Conservation (phyloP, 2,113 vertebrate genomes). For the Labrus mixtus region DNA sequence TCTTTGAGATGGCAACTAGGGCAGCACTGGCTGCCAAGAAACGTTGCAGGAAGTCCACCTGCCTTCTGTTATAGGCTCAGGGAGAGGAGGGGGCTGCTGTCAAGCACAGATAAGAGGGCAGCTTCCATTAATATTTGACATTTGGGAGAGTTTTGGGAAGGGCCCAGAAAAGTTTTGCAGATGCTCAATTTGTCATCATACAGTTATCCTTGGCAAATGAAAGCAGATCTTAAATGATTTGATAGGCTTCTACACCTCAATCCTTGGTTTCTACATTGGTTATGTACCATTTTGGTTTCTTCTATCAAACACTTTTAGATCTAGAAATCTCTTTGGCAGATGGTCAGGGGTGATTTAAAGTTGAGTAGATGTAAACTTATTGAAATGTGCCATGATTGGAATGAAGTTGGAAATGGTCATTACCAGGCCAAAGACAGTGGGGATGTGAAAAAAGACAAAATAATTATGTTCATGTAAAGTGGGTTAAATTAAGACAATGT, state of each 20-base stretch:
- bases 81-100: constrained; percentile 43
- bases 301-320: constrained; percentile 53
- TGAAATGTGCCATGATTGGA: constrained; percentile 68
- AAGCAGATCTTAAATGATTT: constrained; percentile 50
- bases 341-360: constrained; percentile 41
- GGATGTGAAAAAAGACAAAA: constrained; percentile 17
- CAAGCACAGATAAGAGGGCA: constrained; percentile 58
- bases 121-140: constrained; percentile 54
- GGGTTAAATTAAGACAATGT: constrained; percentile 57
- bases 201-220: constrained; percentile 47
- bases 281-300: constrained; percentile 55
- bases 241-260: constrained; percentile 45
- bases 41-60: constrained; percentile 76
- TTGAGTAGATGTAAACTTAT: constrained; percentile 47
- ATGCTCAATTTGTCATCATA: constrained; percentile 68
- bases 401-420: constrained; percentile 53
- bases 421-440: constrained; percentile 68
- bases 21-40: constrained; percentile 85
- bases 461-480: constrained; percentile 26
- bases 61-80: constrained; percentile 79
- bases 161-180: constrained; percentile 37
- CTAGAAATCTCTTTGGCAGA: constrained; percentile 30
- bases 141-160: constrained; percentile 47
- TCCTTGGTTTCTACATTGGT: constrained; percentile 51
- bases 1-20: constrained; percentile 84